Evolutionary conservation across 2,888 invertebrate genomes (phyloP), one percentile per base, ranked within the genome.

Genomic region (Drosophila meridionalis): DNA sequence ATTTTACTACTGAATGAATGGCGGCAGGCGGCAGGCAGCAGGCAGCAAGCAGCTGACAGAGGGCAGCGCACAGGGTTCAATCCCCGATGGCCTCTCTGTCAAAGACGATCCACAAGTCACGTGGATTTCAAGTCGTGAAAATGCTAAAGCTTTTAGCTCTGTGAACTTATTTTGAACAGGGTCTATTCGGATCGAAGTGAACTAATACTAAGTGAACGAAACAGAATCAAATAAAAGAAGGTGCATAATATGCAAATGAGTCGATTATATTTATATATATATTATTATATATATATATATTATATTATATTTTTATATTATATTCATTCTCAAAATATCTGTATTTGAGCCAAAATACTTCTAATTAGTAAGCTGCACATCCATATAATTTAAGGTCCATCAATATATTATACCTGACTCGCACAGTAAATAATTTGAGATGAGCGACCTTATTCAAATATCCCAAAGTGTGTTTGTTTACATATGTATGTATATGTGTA

Each of bases 1-100:
- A 52, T 71, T 58, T 71, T 62, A 64, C 60, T 79, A 69, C 50
- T 76, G 12, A 79, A 65, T 68, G 63, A 61, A 65, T 59, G 67
- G 42, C 63, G 20, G 20, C n/a, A 77, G 55, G 47, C 78, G 47
- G 55, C 69, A 45, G 30, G 1, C 52, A 20, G 26, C 11, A 28
- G 45, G 45, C 26, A 12, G 38, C 38, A 38, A 12, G 12, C 38
- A 4, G 38, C 38, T 8, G 20, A 1, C 20, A 20, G 20, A 20
- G 20, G 20, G 20, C 20, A 48, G n/a, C 30, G 8, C 53, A n/a
- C 38, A 30, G 59, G 43, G 77, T 42, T 78, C 59, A 62, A 52
- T 34, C 30, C 9, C 30, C 40, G 45, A 2, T 60, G 50, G 34
- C 58, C 65, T 36, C 50, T 47, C 12, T 38, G 38, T n/a, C 48